phyloP scores from a whole-genome alignment of 1,140 invertebrate genomes.

The Mesaphorura yosii region DNA sequence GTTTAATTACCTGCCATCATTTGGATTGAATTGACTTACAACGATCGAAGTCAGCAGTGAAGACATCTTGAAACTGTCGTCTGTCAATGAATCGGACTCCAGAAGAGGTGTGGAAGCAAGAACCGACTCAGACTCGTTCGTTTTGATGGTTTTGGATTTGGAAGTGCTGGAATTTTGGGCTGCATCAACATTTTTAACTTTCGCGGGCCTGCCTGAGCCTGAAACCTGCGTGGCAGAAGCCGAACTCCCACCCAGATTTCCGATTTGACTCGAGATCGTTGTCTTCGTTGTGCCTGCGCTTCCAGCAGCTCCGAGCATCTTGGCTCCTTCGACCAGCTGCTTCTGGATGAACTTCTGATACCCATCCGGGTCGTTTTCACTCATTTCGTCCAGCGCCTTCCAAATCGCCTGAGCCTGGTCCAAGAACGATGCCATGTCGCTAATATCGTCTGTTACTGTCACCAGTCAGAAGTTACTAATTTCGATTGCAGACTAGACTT shows the following conservation, averaged over 20 bases:
- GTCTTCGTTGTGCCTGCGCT: neutral
- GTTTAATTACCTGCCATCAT: neutral
- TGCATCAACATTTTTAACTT: neutral
- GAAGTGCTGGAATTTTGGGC: neutral
- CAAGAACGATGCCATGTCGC: conserved; percentile 1
- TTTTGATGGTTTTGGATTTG: neutral
- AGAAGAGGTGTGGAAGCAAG: neutral
- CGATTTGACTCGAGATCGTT: neutral
- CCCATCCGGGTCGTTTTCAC: conserved; percentile 5
- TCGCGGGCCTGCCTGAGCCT: neutral
- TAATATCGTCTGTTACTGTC: no score
- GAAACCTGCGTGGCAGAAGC: neutral
- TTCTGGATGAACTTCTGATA: conserved; percentile 7
- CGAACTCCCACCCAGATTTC: neutral
- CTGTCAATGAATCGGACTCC: neutral
- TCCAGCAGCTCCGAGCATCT: neutral
- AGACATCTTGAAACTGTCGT: neutral
- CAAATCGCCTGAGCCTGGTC: conserved; percentile 12
- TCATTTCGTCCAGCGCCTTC: conserved; percentile 9
- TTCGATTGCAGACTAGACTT: no score
- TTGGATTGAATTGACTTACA: neutral
- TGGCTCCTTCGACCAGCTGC: neutral
- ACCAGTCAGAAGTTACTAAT: no score
- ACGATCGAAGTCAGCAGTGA: neutral
- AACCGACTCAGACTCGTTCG: neutral